Conservation (phyloP, 1,140 invertebrate species). For the Panulirus ornatus region DNA sequence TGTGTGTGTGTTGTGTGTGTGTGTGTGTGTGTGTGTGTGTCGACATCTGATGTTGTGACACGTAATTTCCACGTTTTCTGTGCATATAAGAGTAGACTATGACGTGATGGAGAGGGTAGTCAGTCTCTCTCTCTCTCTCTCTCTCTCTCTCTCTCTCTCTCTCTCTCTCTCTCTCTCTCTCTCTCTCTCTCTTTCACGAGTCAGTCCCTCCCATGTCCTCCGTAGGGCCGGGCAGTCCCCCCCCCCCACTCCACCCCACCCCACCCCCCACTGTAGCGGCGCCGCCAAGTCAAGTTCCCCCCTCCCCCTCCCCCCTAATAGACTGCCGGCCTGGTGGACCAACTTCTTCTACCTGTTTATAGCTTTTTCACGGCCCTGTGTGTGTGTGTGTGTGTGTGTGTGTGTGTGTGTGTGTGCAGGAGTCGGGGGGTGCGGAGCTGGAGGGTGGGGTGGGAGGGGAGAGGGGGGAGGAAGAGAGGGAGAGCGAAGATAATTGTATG, state of each 20-base stretch:
- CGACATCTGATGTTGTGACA: not conserved
- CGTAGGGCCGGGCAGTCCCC: not conserved
- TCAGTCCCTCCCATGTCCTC: not conserved
- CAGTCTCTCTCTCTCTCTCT: not conserved
- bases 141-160: not conserved
- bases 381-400: not conserved
- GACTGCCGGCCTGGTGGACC: not conserved
- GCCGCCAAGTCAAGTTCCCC: not conserved
- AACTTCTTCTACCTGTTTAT: not conserved
- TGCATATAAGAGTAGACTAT: too few species aligned
- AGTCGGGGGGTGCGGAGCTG: too few species aligned
- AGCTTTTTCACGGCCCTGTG: not conserved
- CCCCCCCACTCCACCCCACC: too few species aligned
- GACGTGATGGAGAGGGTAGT: too few species aligned
- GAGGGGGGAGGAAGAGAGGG: not conserved
- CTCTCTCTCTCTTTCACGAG: slow-evolving; percentile 17
- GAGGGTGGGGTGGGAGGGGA: too few species aligned
- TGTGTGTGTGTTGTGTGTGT: too few species aligned
- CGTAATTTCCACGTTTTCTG: not conserved
- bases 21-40: too few species aligned
- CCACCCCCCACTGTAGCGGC: not conserved
- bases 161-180: slow-evolving; percentile 5
- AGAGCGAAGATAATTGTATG: too few species aligned
- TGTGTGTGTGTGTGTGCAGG: not conserved
- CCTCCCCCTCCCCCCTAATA: not conserved